These are phyloP conservation scores for Cladopsammia gracilis DNA, from an alignment of 64 coral and sea anemone species.

Conservation along the genomic window DNA sequence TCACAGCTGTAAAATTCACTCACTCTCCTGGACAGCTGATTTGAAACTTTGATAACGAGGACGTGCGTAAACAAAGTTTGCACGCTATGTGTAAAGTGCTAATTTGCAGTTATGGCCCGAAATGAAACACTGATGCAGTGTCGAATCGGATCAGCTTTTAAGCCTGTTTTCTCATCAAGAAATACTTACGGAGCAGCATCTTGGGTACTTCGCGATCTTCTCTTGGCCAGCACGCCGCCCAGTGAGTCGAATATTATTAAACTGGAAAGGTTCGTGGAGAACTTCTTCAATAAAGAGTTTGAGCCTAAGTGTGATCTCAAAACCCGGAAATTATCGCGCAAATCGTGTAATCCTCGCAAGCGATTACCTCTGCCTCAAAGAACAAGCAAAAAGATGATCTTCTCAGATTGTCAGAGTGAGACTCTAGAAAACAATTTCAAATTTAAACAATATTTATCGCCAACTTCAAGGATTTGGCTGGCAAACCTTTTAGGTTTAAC, in stretches of 20 bases:
- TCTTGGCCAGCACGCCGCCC: not conserved
- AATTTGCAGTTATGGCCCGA: too few species aligned
- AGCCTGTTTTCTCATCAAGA: not conserved
- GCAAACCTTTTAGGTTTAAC: constrained; percentile 19
- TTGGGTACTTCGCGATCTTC: too few species aligned
- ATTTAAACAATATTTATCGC: constrained; percentile 30
- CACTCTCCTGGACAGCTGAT: too few species aligned
- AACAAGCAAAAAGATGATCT: constrained; percentile 9
- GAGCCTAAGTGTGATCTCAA: not conserved
- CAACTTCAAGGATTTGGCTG: not conserved
- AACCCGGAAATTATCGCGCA: not conserved
- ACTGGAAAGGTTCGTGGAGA: constrained; percentile 16
- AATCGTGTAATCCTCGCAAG: not conserved
- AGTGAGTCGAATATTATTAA: not conserved
- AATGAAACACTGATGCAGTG: too few species aligned
- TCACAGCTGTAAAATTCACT: too few species aligned
- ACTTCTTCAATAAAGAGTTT: constrained; percentile 40
- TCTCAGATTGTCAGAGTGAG: constrained; percentile 4
- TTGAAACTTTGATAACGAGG: too few species aligned
- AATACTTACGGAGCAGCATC: not conserved
- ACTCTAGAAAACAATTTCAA: constrained; percentile 24
- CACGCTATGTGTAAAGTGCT: too few species aligned
- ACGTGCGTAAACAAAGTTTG: too few species aligned
- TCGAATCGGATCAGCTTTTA: not conserved
- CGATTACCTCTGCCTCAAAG: not conserved